Base-by-base conservation (phyloP, 2,113 vertebrate species). In the Circaetus gallicus region DNA sequence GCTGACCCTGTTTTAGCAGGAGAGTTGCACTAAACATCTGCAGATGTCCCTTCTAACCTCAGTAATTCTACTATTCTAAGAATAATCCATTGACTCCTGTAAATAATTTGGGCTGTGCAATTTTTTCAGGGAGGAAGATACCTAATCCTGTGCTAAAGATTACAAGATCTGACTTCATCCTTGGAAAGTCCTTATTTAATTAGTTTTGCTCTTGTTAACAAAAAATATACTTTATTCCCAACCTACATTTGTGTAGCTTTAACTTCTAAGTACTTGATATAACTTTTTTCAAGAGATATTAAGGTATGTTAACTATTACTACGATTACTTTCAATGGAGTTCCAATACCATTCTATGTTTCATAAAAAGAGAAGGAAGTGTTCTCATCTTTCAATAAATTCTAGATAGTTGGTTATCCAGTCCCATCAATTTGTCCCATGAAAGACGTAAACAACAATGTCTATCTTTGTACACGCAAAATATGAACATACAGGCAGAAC, bases 171-270 rank as follows among this genome's bases (percentile, higher is more conserved):
- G 58, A 24, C 4, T 71, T 58, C 13, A 49, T 42, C 15, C 3
- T 49, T 74, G 16, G 3, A 40, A 56, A 56, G 15, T 58, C 82
- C 6, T 58, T 53, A 13, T 62, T 86, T 50, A 28, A 40, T 34
- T 85, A 31, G 1, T 50, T 25, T 19, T 80, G 15, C 1, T 32
- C 20, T 70, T 61, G 8, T 47, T 61, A 52, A 42, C 34, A 26
- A 72, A 63, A 93, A 67, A 13, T 22, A 7, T 26, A 40, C 31
- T 63, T 67, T 59, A 56, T 62, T 89, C 58, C 28, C 13, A 65
- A 28, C 2, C 2, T 32, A 47, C 0, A 0, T 53, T 59, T 76
- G 5, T 11, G 6, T 45, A 72, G 17, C 4, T 58, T 56, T 32
- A 28, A 25, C 7, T 36, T 84, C 34, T 40, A 47, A 31, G 3